These are phyloP conservation scores for Cephus nigrinus DNA, from an alignment of 2,888 invertebrate genomes.

Conservation along the genomic window DNA sequence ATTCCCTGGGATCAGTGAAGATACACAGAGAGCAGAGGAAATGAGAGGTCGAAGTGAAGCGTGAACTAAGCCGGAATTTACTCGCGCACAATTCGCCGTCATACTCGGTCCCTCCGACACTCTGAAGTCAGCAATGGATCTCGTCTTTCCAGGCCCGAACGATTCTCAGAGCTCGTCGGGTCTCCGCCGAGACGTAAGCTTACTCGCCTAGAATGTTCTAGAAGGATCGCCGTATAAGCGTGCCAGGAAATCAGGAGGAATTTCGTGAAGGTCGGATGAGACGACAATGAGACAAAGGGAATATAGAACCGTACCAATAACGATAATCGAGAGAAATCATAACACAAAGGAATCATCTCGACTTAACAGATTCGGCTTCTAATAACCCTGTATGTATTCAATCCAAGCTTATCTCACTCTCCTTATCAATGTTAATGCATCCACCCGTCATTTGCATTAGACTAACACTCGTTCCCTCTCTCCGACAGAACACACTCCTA, in stretches of 20 bases:
- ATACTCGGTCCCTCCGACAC: neutral
- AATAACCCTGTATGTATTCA: neutral
- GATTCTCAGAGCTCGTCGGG: neutral
- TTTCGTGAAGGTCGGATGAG: neutral
- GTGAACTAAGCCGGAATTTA: neutral
- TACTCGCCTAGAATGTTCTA: neutral
- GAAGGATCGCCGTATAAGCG: neutral
- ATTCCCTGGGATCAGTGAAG: neutral
- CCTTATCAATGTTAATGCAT: neutral
- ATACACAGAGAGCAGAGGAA: neutral
- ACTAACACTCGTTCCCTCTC: neutral
- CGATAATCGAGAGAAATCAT: neutral
- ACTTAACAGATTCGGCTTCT: neutral
- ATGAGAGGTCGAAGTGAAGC: neutral
- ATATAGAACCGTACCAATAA: neutral
- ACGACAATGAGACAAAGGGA: neutral
- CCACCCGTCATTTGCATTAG: neutral
- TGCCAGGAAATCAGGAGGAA: neutral
- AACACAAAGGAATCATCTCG: neutral
- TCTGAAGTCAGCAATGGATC: neutral
- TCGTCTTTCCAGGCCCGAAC: neutral
- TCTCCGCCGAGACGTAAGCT: neutral
- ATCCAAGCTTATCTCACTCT: neutral
- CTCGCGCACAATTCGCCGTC: neutral
- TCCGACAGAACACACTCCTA: neutral